Evolutionary conservation across 2,888 invertebrate genomes (phyloP), one percentile per base, ranked within the genome.

Genomic region (Drosophila cognata): DNA sequence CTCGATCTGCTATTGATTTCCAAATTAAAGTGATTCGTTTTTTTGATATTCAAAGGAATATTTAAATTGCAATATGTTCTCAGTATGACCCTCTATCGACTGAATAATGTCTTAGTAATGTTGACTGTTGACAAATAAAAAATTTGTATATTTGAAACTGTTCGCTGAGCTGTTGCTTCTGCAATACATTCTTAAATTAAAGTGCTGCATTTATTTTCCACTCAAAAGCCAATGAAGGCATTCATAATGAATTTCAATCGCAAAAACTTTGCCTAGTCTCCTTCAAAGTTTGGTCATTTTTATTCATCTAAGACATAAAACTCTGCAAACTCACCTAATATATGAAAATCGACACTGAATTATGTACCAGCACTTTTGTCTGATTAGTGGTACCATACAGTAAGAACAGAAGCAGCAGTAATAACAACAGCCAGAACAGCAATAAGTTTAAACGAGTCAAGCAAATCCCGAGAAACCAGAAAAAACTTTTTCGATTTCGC

Each of bases 401-500:
- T 21, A 21, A 21, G 21, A 35, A 4, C 33, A 43, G 13, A 29
- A 52, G 28, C 50, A 43, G 16, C 35, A 48, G 28, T 7, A 53
- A 52, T 35, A 65, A 51, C 16, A 31, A 21, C 29, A 61, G 69
- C 53, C 66, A 29, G 21, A 62, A 48, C 18, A 48, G 25, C 28
- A 31, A 31, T 11, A 50, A 53, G 36, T 31, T n/a, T 13, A 10
- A 69, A n/a, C 8, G 63, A 68, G 63, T 36, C 57, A 63, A 69
- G 57, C 56, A 68, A 67, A 67, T 60, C 52, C 48, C 46, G 29
- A 59, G 58, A 68, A 68, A 63, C 10, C 62, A 50, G 36, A 35
- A 1, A 29, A 82, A 85, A 85, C 53, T 85, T 85, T 85, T 88
- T 88, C 84, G 81, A 86, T 86, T 89, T 76, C 28, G 59, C 60